These are phyloP conservation scores for Resseliella maxima DNA, from an alignment of 2,888 invertebrate genomes.

Conservation along the genomic window DNA sequence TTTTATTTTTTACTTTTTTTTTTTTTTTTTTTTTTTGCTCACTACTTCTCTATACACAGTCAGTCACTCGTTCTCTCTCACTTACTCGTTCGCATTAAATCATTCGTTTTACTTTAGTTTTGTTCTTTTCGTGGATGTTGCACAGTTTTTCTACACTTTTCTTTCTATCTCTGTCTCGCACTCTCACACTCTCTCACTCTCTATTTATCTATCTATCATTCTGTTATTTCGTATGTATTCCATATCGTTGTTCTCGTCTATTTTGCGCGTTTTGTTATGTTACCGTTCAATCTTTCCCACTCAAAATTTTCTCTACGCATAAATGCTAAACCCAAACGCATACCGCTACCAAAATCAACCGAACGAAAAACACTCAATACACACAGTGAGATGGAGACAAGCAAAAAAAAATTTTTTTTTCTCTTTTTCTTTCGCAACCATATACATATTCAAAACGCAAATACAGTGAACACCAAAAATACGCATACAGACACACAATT, in stretches of 20 bases:
- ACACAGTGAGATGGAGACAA: background rate
- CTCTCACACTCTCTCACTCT: background rate
- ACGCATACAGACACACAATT: too few species aligned
- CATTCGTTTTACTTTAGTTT: too few species aligned
- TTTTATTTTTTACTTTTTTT: background rate
- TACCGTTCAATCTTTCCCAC: background rate
- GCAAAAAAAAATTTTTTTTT: too few species aligned
- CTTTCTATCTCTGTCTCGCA: too few species aligned
- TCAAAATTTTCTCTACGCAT: background rate
- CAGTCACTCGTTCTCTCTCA: too few species aligned
- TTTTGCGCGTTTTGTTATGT: constrained; percentile 8
- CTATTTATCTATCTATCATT: background rate
- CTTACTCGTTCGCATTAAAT: too few species aligned
- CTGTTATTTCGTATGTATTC: background rate
- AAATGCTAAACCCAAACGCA: background rate
- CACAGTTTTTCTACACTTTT: too few species aligned
- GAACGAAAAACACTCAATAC: background rate
- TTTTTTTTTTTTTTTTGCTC: background rate
- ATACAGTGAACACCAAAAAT: too few species aligned
- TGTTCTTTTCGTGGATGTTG: too few species aligned
- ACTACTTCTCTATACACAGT: too few species aligned
- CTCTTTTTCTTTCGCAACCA: background rate
- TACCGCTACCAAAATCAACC: constrained; percentile 30
- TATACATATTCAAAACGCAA: too few species aligned
- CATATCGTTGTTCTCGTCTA: background rate